These are phyloP conservation scores for Plebejus melissa DNA, from an alignment of 2,888 invertebrate species.

Conservation along the genomic window DNA sequence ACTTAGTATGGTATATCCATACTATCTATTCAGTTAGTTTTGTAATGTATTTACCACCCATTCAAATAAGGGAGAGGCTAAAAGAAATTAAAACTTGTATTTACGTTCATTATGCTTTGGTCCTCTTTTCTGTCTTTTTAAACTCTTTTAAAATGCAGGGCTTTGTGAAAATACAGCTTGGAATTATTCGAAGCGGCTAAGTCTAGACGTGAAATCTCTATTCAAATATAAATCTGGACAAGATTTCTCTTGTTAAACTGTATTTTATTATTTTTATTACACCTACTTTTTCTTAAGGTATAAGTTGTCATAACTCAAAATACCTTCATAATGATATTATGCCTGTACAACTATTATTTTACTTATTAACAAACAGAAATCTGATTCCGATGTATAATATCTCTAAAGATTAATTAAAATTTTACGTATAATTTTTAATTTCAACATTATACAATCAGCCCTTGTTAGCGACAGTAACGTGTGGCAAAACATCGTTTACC, in stretches of 20 bases:
- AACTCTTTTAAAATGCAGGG: constrained; percentile 4
- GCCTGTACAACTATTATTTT: no score
- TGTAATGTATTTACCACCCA: background rate
- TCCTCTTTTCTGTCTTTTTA: background rate
- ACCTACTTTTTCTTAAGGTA: background rate
- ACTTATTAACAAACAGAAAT: no score
- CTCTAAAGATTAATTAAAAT: no score
- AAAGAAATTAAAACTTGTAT: constrained; percentile 3
- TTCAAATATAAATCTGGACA: constrained; percentile 9
- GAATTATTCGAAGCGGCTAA: background rate
- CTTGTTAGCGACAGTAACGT: no score
- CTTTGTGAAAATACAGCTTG: constrained; percentile 13
- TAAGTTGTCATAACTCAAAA: no score
- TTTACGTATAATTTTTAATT: no score
- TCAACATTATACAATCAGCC: no score
- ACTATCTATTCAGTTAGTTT: background rate
- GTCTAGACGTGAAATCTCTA: constrained; percentile 15
- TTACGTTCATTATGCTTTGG: background rate
- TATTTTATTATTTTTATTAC: background rate
- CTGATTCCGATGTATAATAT: no score
- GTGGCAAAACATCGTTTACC: no score
- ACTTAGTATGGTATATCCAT: no score
- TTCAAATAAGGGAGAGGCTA: background rate
- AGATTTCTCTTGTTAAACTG: background rate
- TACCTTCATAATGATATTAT: no score